phyloP scores from a whole-genome alignment of 2,797 vertebrate species.

The Tauraco hartlaubi region DNA sequence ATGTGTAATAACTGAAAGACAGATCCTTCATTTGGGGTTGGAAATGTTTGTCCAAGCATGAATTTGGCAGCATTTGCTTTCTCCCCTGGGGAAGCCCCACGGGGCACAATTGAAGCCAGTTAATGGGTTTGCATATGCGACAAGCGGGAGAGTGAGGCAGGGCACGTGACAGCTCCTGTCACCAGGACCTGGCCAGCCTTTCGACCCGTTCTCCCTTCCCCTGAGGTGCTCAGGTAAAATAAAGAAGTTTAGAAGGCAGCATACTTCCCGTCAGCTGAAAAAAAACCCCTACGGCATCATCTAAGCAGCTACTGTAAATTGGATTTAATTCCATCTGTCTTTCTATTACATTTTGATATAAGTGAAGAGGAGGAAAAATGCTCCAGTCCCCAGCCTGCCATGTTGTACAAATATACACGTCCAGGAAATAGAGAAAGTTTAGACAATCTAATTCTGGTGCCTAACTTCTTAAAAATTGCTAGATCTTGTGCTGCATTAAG shows the following conservation, averaged over 20 bases:
- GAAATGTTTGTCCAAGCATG: background rate
- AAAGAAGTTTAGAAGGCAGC: background rate
- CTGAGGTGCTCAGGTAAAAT: background rate
- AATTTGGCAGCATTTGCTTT: background rate
- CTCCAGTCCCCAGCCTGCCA: too few species aligned
- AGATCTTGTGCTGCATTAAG: background rate
- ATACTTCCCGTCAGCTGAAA: background rate
- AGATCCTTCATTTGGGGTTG: background rate
- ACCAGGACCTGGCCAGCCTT: background rate
- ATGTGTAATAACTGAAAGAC: background rate
- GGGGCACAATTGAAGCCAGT: background rate
- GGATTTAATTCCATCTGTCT: background rate
- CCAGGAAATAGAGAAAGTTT: background rate
- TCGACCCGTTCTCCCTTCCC: background rate
- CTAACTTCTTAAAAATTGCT: background rate
- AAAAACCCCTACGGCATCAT: rapidly evolving
- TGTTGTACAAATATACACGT: rapidly evolving
- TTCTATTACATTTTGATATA: background rate
- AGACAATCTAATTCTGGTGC: background rate
- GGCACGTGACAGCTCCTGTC: background rate
- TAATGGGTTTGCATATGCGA: background rate
- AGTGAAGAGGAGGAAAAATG: background rate
- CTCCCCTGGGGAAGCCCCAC: rapidly evolving
- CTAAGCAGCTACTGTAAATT: background rate
- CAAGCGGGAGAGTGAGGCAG: background rate